These are phyloP conservation scores for Anoncus sp. DNA, from an alignment of 2,888 invertebrate genomes.

Conservation along the genomic window DNA sequence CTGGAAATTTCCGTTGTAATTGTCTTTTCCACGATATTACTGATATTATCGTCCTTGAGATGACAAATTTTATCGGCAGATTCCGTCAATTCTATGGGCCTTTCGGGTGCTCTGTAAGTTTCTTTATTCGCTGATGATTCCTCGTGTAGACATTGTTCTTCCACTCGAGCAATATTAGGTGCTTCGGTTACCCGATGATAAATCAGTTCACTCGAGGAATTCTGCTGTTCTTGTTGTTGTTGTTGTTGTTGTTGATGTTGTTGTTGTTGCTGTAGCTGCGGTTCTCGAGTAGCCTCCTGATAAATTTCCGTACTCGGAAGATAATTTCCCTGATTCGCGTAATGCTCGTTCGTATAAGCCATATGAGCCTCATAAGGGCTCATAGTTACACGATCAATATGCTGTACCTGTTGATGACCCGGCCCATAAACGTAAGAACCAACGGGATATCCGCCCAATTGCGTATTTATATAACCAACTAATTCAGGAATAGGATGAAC, in stretches of 20 bases:
- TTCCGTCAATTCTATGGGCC: background rate
- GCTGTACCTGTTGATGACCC: slow-evolving; percentile 70
- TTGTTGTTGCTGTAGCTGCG: slow-evolving; percentile 62
- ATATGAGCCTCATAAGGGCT: slow-evolving; percentile 70
- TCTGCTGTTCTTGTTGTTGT: too few relatives aligned
- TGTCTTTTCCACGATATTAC: slow-evolving; percentile 20
- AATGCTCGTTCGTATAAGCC: slow-evolving; percentile 75
- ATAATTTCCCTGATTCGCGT: slow-evolving; percentile 75
- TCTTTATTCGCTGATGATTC: too few relatives aligned
- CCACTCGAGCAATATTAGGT: too few relatives aligned
- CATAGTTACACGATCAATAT: slow-evolving; percentile 70
- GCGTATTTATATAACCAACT: slow-evolving; percentile 84
- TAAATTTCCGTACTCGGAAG: slow-evolving; percentile 69
- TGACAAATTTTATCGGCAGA: too few relatives aligned
- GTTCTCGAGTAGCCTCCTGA: slow-evolving; percentile 63
- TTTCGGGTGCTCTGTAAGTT: too few relatives aligned
- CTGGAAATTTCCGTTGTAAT: slow-evolving; percentile 61
- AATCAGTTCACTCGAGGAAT: slow-evolving; percentile 28
- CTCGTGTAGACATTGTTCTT: too few relatives aligned
- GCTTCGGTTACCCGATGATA: slow-evolving; percentile 34
- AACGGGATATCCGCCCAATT: slow-evolving; percentile 83
- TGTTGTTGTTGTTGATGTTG: too few relatives aligned
- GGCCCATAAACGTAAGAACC: slow-evolving; percentile 75
- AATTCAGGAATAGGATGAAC: slow-evolving; percentile 84
- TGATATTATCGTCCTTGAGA: slow-evolving; percentile 19